phyloP scores from a whole-genome alignment of 2,888 invertebrate species.

The Prostheceraeus crozeri region DNA sequence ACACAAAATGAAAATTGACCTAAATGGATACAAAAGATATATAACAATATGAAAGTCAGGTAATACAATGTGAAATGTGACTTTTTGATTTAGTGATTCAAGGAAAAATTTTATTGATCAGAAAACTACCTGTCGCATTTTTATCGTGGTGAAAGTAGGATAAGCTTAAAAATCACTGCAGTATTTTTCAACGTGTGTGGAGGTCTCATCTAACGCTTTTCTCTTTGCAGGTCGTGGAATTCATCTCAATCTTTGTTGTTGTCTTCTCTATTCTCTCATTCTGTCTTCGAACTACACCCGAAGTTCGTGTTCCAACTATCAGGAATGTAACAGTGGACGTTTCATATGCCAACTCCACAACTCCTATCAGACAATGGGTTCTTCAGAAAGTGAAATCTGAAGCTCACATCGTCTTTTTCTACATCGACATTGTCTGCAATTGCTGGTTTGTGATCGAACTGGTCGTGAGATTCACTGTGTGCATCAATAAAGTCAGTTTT shows the following conservation, averaged over 20 bases:
- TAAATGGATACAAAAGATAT: no score
- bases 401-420: constrained; percentile 63
- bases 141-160: no score
- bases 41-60: no score
- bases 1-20: no score
- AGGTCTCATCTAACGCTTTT: no score
- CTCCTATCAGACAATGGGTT: no score
- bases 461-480: constrained; percentile 74
- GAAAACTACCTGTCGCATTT: no score
- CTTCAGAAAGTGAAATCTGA: constrained; percentile 21
- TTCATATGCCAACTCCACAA: constrained; percentile 6
- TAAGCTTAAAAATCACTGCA: no score
- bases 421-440: constrained; percentile 83
- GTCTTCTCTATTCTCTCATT: constrained; percentile 88
- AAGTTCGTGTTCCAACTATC: constrained; percentile 56
- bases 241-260: constrained; percentile 87
- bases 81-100: no score
- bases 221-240: constrained; percentile 78
- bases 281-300: constrained; percentile 91
- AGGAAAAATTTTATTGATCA: no score
- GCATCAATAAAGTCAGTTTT: constrained; percentile 80
- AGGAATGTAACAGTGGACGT: constrained; percentile 36
- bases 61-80: no score
- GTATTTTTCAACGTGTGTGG: no score
- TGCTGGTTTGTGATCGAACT: constrained; percentile 90